Conservation (phyloP, 2,113 vertebrate species). For the Phylloscopus trochiloides region DNA sequence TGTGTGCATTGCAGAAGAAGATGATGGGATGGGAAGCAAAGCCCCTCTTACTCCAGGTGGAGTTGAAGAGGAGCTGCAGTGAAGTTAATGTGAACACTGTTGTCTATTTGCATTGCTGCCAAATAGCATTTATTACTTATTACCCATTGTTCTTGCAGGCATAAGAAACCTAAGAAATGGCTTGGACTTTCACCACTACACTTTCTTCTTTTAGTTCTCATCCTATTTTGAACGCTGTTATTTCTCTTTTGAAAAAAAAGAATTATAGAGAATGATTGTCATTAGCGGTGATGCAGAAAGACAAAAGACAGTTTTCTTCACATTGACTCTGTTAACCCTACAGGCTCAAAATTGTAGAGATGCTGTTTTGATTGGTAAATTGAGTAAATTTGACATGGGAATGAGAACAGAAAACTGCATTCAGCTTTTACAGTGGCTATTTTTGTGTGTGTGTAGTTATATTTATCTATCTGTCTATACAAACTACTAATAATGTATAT, state of each 20-base stretch:
- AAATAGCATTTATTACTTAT: neutral
- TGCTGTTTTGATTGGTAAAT: constrained; percentile 38
- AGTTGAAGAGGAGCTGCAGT: neutral
- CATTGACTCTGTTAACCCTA: constrained; percentile 4
- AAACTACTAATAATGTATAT: neutral
- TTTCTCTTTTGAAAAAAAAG: neutral
- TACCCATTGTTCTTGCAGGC: neutral
- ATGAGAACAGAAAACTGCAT: neutral
- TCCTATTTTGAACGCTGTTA: neutral
- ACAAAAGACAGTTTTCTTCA: constrained; percentile 38
- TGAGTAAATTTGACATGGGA: constrained; percentile 26
- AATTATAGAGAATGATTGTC: neutral
- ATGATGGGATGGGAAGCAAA: neutral
- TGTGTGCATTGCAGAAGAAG: neutral
- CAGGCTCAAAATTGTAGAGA: neutral
- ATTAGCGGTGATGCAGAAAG: neutral
- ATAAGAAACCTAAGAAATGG: neutral
- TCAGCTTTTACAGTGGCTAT: neutral
- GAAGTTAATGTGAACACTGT: neutral
- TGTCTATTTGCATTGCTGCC: neutral
- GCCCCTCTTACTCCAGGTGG: neutral
- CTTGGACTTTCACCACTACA: neutral
- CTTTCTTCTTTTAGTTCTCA: neutral
- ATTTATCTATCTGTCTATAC: neutral
- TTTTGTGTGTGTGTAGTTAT: neutral